Evolutionary conservation across 2,113 vertebrate genomes (phyloP).

Genomic region (Tichodroma muraria): DNA sequence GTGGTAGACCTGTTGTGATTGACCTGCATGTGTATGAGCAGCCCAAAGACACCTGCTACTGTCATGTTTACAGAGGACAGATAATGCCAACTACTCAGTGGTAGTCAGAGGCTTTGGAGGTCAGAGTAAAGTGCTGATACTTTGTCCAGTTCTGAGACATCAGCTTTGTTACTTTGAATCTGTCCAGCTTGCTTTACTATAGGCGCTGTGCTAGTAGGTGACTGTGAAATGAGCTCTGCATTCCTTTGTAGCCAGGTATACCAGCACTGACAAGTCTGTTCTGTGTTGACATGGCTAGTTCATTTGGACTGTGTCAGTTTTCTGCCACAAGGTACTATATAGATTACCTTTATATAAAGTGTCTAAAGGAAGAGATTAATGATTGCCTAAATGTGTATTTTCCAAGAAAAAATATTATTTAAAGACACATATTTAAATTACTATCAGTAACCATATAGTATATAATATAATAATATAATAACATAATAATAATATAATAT

Average conservation of each 20-base stretch:
- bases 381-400: neutral
- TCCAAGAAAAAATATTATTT: neutral
- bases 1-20: neutral
- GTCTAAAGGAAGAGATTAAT: neutral
- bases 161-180: neutral
- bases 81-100: neutral
- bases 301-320: neutral
- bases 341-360: neutral
- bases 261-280: neutral
- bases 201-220: neutral
- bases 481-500: neutral
- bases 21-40: neutral
- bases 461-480: no score
- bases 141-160: neutral
- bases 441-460: neutral
- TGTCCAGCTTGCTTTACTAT: neutral
- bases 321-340: neutral
- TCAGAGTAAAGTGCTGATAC: neutral
- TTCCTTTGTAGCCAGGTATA: neutral
- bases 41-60: neutral
- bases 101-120: neutral
- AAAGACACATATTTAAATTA: neutral
- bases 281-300: neutral
- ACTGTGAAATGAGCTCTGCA: neutral
- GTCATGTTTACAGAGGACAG: neutral